A percentile compares a stretch with the other conserved stretches of the same genome.
Conservation (phyloP, 2,113 vertebrate genomes). For the Cochlearius cochlearius region DNA sequence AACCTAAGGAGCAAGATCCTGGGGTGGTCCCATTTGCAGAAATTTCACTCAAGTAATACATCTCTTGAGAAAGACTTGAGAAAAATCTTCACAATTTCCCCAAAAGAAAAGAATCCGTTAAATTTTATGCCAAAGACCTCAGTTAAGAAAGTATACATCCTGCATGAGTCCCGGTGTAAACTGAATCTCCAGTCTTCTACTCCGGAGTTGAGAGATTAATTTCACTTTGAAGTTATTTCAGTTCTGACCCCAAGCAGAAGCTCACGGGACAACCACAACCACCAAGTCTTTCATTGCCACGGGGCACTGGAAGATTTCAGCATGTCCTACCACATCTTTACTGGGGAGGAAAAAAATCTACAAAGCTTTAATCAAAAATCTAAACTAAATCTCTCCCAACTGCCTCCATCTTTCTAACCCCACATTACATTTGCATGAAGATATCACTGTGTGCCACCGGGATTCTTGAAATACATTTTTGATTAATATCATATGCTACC, state of each 20-base stretch:
- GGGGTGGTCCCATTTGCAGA: neutral
- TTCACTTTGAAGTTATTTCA: neutral
- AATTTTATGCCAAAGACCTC: neutral
- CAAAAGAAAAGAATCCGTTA: neutral
- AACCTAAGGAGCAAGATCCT: neutral
- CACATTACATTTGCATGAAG: neutral
- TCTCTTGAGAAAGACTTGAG: neutral
- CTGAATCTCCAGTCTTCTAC: neutral
- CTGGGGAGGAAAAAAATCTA: neutral
- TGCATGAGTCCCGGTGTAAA: fast-evolving
- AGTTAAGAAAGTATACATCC: neutral
- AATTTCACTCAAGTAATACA: neutral
- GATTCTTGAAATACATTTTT: neutral
- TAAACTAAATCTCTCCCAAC: neutral
- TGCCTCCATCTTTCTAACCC: neutral
- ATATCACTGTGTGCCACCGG: neutral
- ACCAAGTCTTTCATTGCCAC: neutral
- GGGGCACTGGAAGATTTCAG: neutral
- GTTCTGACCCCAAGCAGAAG: neutral
- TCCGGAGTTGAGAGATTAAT: neutral
- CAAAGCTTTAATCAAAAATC: neutral
- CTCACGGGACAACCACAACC: neutral
- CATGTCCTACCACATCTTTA: neutral
- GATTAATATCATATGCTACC: neutral
- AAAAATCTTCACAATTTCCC: neutral